phyloP scores from a whole-genome alignment of 2,888 invertebrate genomes.

The Onchidella celtica region DNA sequence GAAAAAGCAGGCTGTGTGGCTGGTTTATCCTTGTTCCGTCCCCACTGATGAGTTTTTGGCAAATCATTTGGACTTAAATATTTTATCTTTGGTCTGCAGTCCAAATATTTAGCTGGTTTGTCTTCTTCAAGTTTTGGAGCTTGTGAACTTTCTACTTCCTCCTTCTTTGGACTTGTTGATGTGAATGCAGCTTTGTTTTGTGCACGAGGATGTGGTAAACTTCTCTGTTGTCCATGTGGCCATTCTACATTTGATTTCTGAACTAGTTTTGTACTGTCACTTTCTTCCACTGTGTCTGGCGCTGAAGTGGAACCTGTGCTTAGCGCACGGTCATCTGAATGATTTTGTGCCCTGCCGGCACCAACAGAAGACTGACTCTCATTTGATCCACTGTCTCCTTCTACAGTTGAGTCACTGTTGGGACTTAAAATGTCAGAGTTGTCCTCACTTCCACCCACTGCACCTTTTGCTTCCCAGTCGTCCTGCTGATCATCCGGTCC shows the following conservation, averaged over 20 bases:
- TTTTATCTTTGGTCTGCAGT: background rate
- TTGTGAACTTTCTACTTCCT: too few relatives aligned
- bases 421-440: conserved; percentile 5
- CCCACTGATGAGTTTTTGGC: background rate
- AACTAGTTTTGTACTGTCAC: too few relatives aligned
- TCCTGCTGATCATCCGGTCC: conserved; percentile 13
- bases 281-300: too few relatives aligned
- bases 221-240: too few relatives aligned
- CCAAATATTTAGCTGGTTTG: background rate
- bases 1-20: background rate
- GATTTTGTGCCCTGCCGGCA: too few relatives aligned
- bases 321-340: too few relatives aligned
- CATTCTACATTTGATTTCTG: too few relatives aligned
- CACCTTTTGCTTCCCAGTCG: conserved; percentile 25
- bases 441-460: conserved; percentile 33
- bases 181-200: too few relatives aligned
- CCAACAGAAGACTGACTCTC: conserved; percentile 22
- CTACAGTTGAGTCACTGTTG: conserved; percentile 48
- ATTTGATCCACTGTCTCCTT: conserved; percentile 35
- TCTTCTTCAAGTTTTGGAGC: background rate
- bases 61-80: background rate
- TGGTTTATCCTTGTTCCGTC: background rate
- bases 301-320: too few relatives aligned
- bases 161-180: too few relatives aligned
- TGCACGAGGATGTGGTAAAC: too few relatives aligned